Evolutionary conservation across 2,113 vertebrate species (phyloP), one percentile per base, ranked within the genome.

Genomic region (Geococcyx californianus): DNA sequence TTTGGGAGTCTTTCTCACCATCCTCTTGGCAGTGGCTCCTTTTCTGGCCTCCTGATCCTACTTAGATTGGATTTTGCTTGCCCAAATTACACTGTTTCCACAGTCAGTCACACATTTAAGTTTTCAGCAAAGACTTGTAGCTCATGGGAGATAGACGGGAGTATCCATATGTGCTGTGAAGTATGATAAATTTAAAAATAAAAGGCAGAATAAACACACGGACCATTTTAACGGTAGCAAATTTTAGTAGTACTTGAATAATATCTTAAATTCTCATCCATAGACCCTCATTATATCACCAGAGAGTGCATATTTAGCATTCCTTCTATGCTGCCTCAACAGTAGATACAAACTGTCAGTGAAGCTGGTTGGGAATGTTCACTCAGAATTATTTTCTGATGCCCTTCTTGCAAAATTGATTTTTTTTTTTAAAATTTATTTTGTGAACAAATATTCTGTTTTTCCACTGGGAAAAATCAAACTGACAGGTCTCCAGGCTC

Each of bases 401-500:
- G 31, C 13, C 17, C 28, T 69, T 91, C 84, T 68, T 42, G 36
- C 20, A 85, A 92, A 93, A 93, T 21, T 47, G 33, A 56, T 78
- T n/a, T 56, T n/a, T 16, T 77, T n/a, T 56, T 42, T 16, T 24
- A 31, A 51, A 54, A 49, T 7, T 51, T 75, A 60, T 87, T 94
- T 94, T 75, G 36, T 87, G 52, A 92, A 74, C 31, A 89, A 89
- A 79, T 69, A 91, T 79, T 72, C 44, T 1, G 51, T 75, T 84
- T 96, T 92, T 91, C 70, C 55, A 9, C 29, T 10, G 74, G 87
- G 62, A 91, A 89, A 91, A 85, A 68, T 79, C 54, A 91, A 79
- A 75, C 42, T 93, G 93, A 94, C 63, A 58, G 70, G 81, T 89
- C 58, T 87, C 70, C 40, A 89, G 40, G 51, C 54, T 91, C 58